A percentile compares a stretch with the other conserved stretches of the same genome.
Evolutionary conservation across 2,888 invertebrate genomes (phyloP).

Genomic region (Campopleginae sp.): DNA sequence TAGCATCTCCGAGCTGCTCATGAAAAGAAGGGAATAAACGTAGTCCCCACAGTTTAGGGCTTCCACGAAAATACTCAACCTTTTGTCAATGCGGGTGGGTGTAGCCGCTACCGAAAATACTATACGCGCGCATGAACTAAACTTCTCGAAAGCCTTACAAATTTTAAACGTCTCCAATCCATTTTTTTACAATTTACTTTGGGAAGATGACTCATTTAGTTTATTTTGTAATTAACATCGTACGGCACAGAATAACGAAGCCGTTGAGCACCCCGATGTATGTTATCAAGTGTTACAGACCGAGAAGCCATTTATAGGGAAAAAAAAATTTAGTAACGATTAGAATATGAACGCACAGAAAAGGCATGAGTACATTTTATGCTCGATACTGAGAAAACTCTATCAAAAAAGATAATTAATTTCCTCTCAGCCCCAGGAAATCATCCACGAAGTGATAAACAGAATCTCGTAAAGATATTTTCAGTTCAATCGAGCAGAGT

Average conservation of each 20-base stretch:
- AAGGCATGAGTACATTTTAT: conserved; percentile 9
- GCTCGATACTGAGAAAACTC: conserved; percentile 8
- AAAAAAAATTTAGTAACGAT: neutral
- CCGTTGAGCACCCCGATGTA: neutral
- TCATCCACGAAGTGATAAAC: conserved; percentile 76
- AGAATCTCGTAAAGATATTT: conserved; percentile 39
- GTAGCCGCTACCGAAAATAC: conserved; percentile 42
- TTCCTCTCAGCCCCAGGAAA: conserved; percentile 75
- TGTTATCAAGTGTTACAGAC: neutral
- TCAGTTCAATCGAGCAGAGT: too few relatives aligned
- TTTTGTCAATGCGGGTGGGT: conserved; percentile 25
- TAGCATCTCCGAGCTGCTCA: conserved; percentile 28
- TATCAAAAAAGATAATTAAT: conserved; percentile 72
- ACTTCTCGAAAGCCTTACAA: neutral
- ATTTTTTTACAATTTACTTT: neutral
- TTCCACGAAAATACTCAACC: conserved; percentile 55
- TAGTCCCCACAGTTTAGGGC: conserved; percentile 24
- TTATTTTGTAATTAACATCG: neutral
- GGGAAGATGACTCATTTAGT: neutral
- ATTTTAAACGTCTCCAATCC: neutral
- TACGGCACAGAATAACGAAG: neutral
- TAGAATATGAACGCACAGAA: neutral
- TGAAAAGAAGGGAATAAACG: conserved; percentile 50
- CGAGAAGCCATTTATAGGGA: neutral
- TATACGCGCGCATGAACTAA: neutral